Evolutionary conservation across 2,888 invertebrate genomes (phyloP).

Genomic region (Mimachlamys varia): DNA sequence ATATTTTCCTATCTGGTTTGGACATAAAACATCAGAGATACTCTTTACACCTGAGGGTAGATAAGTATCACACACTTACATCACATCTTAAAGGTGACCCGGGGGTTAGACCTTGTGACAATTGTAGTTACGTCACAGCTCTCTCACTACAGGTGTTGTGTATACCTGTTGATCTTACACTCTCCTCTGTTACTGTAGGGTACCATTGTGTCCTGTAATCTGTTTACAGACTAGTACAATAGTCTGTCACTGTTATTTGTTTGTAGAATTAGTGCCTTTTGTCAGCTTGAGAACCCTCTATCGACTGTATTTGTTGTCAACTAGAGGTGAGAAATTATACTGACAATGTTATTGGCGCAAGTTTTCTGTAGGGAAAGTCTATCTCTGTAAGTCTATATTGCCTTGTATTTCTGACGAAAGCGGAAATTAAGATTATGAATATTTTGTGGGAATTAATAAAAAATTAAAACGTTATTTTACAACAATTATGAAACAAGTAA

Average conservation of each 20-base stretch:
- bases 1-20: too few relatives aligned
- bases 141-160: too few relatives aligned
- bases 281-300: not conserved
- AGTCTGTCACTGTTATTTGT: not conserved
- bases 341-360: not conserved
- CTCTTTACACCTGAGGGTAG: not conserved
- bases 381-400: not conserved
- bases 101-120: too few relatives aligned
- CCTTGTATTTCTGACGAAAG: too few relatives aligned
- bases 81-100: not conserved
- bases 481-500: too few relatives aligned
- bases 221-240: not conserved
- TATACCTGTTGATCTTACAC: not conserved
- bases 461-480: too few relatives aligned
- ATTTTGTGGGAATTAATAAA: too few relatives aligned
- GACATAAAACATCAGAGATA: too few relatives aligned
- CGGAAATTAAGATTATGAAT: too few relatives aligned
- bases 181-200: not conserved
- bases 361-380: not conserved
- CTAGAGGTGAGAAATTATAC: not conserved
- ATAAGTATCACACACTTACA: not conserved
- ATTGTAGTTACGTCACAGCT: not conserved
- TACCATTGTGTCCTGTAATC: not conserved
- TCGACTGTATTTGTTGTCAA: not conserved
- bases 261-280: not conserved